Evolutionary conservation across 2,797 vertebrate species (phyloP).

Genomic region (Emydoidea blandingii): DNA sequence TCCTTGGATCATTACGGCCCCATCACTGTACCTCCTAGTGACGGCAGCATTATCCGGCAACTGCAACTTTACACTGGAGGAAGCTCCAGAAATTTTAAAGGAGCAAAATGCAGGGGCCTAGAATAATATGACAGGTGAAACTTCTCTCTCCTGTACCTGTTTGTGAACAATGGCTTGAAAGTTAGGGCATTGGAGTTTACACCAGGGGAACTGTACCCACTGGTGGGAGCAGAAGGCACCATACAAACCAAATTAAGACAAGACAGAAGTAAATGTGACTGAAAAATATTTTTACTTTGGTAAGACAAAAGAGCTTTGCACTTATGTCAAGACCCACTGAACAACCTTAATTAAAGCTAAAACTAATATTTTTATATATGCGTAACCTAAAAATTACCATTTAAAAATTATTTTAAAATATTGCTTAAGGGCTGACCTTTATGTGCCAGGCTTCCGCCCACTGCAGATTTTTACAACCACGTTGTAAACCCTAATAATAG

Average conservation of each 20-base stretch:
- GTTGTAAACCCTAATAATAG: constrained; percentile 42
- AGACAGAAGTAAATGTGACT: not conserved
- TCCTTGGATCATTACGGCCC: not conserved
- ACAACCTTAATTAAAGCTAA: not conserved
- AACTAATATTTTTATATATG: constrained; percentile 9
- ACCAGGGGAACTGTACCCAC: not conserved
- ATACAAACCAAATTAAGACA: not conserved
- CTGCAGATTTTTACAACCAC: constrained; percentile 33
- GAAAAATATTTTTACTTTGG: not conserved
- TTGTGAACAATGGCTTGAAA: not conserved
- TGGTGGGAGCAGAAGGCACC: not conserved
- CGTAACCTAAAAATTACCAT: constrained; percentile 9
- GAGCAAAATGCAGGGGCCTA: not conserved
- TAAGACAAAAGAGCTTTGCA: not conserved
- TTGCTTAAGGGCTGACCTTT: constrained; percentile 16
- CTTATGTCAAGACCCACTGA: not conserved
- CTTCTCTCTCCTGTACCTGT: not conserved
- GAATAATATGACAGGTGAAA: not conserved
- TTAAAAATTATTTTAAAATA: constrained; percentile 45
- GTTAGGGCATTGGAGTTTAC: not conserved
- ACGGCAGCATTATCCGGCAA: fast-evolving
- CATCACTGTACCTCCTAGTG: not conserved
- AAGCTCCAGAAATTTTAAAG: not conserved
- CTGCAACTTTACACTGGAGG: not conserved
- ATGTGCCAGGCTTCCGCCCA: constrained; percentile 38